Evolutionary conservation across 1,140 invertebrate genomes (phyloP).

Genomic region (Brachystomella parvula): DNA sequence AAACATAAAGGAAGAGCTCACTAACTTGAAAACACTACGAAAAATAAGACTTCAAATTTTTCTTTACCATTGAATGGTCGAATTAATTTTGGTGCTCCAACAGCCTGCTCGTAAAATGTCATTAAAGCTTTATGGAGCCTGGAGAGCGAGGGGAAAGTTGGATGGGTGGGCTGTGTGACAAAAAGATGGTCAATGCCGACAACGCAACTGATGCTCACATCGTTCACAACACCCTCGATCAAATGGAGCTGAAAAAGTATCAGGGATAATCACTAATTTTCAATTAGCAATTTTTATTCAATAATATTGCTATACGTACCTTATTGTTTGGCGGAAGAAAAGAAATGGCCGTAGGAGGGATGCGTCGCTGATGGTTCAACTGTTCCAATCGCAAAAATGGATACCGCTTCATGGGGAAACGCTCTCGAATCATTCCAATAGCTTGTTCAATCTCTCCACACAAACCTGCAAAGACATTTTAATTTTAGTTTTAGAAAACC

Average conservation of each 20-base stretch:
- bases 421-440: slow-evolving; percentile 69
- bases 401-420: slow-evolving; percentile 69
- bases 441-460: slow-evolving; percentile 66
- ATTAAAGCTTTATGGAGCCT: slow-evolving; percentile 59
- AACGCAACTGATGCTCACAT: slow-evolving; percentile 76
- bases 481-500: background rate
- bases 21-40: background rate
- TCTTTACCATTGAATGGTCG: slow-evolving; percentile 46
- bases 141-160: slow-evolving; percentile 69
- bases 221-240: slow-evolving; percentile 84
- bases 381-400: slow-evolving; percentile 70
- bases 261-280: slow-evolving; percentile 33
- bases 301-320: slow-evolving; percentile 51
- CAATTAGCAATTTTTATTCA: background rate
- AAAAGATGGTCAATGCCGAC: slow-evolving; percentile 79
- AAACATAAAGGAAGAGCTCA: slow-evolving; percentile 23
- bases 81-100: slow-evolving; percentile 48
- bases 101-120: slow-evolving; percentile 44
- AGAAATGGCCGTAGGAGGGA: slow-evolving; percentile 50
- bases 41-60: background rate
- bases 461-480: slow-evolving; percentile 47
- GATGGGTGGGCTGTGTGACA: slow-evolving; percentile 83
- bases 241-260: slow-evolving; percentile 60
- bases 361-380: slow-evolving; percentile 49
- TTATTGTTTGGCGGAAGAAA: slow-evolving; percentile 51